Percentiles rank a stretch among this genome's conserved stretches.
Conservation (phyloP, 1,140 invertebrate genomes). For the Proctacanthus coquilletti region DNA sequence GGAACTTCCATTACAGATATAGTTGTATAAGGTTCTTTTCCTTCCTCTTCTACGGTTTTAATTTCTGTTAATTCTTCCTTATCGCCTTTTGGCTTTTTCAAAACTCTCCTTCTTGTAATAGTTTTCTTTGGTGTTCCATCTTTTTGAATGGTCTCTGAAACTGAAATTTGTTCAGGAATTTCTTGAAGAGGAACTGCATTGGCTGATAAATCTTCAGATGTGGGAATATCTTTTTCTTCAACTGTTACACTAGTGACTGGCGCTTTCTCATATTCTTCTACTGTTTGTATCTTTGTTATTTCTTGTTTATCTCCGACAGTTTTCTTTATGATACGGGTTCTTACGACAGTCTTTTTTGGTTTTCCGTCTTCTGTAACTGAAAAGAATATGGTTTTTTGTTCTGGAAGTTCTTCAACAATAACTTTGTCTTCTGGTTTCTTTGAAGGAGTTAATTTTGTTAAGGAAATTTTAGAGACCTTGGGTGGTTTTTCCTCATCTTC, state of each 20-base stretch:
- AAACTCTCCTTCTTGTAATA: conserved; percentile 12
- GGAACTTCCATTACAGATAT: conserved; percentile 16
- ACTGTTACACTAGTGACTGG: conserved; percentile 27
- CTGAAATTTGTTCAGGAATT: conserved; percentile 20
- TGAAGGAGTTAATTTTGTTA: conserved; percentile 12
- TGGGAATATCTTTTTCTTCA: conserved; percentile 16
- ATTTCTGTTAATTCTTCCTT: conserved; percentile 18
- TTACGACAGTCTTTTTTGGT: conserved; percentile 29
- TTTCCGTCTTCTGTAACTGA: conserved; percentile 27
- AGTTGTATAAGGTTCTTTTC: conserved; percentile 14
- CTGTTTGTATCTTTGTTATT: conserved; percentile 29
- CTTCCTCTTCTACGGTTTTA: conserved; percentile 16
- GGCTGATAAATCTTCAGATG: too few relatives aligned
- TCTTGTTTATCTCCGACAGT: conserved; percentile 28
- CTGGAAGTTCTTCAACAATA: conserved; percentile 20
- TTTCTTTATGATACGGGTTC: conserved; percentile 30
- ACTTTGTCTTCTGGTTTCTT: conserved; percentile 18
- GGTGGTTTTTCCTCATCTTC: conserved; percentile 7
- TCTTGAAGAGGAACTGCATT: conserved; percentile 21
- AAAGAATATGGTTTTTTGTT: conserved; percentile 19
- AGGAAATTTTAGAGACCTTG: neutral
- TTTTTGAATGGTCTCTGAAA: conserved; percentile 10
- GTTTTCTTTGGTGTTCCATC: conserved; percentile 9
- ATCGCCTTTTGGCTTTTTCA: conserved; percentile 11
- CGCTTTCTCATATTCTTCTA: conserved; percentile 31